Evolutionary conservation across 2,888 invertebrate species (phyloP), one percentile per base, ranked within the genome.

Genomic region (Argyresthia albistria): DNA sequence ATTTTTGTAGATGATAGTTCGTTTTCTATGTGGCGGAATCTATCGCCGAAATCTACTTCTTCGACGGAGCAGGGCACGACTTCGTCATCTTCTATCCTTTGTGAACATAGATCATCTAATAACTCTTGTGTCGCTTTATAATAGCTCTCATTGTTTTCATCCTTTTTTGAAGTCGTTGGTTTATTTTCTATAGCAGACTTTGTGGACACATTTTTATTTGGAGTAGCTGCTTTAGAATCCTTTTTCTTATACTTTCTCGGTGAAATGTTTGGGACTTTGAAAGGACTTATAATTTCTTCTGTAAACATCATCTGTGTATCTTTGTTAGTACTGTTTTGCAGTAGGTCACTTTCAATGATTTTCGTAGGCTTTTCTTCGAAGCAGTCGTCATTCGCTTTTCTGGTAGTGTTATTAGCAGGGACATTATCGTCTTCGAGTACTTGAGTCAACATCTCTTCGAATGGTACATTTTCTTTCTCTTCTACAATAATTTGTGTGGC

Each of bases 41-140:
- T 60, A 35, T 62, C 59, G 15, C 59, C 60, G 43, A 56, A 50
- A 56, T 60, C 57, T 54, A 63, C 60, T 54, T 62, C 60, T 61
- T 70, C 67, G 37, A 66, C 64, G 7, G 67, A 70, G 57, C 64
- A 62, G 43, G 69, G 68, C 4, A 70, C 60, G 15, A 66, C 42
- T 7, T 67, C 67, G 55, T 64, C 59, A 35, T 63, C 63, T 46
- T 11, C 53, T 45, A 64, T 58, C 61, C 66, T 83, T 66, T 84
- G 83, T 15, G 80, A 65, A 56, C 73, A 80, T 50, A 86, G 64
- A 57, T 86, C 86, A 35, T 73, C 59, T 11, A 66, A 62, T 55
- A 87, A 61, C 16, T 86, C 81, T 67, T 87, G 86, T 8, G 86
- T 87, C 8, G 69, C 66, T 42, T 64, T 61, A 59, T 87, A 86